Base-by-base conservation (phyloP, 2,113 vertebrate genomes). In the Xiphophorus maculatus region DNA sequence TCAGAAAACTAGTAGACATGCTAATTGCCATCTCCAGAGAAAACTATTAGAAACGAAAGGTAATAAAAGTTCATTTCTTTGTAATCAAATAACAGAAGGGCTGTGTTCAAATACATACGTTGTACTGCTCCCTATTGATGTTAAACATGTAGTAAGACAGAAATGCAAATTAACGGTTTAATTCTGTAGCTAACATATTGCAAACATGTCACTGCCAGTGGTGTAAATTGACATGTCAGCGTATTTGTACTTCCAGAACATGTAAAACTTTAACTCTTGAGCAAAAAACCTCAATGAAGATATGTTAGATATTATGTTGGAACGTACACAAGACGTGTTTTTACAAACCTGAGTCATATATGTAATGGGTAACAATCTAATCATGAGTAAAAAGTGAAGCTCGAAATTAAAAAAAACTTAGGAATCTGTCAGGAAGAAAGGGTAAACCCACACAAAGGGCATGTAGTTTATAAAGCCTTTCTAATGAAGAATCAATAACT, bases 371-470 rank as follows among this genome's bases (percentile, higher is more conserved):
- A 66, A 66, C 2, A 30, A 58, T 58, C 33, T 14, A 19, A 27
- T 7, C 37, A 28, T 10, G 27, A 67, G 11, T 44, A 32, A 67
- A 13, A 66, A 37, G 2, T 10, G 15, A 28, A 28, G n/a, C 13
- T 67, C 27, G 28, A 40, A 67, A 67, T 37, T 42, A 15, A 28
- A 19, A 28, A 44, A 2, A 44, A 67, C 27, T 42, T 65, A 29
- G 68, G 6, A 14, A 80, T n/a, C 71, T 69, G 66, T 37, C 62
- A 64, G 61, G 28, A 51, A 3, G 22, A 79, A 67, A 63, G 42
- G 27, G 27, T 63, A 27, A 74, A 73, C 30, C 37, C 61, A 28
- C 48, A 35, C 73, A 35, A 33, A 42, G 64, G 40, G 30, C 30
- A 61, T 33, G 72, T 67, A 51, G 48, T 30, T n/a, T 40, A 8